Percentiles rank a stretch among this genome's conserved stretches.
Conservation (phyloP, 2,888 invertebrate species). For the Quadriops clusia region DNA sequence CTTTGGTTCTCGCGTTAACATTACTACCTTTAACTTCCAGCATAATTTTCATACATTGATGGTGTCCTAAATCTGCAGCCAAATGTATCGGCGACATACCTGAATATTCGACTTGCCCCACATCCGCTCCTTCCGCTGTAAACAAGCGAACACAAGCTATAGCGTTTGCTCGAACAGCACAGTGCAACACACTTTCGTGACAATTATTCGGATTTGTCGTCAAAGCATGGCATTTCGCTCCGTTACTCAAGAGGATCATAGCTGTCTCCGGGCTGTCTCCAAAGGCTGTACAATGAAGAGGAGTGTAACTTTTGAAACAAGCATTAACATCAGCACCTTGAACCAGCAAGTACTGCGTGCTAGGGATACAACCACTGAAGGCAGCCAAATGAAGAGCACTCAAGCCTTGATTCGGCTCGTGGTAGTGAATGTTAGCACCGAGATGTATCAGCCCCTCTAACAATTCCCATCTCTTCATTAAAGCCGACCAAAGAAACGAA, state of each 20-base stretch:
- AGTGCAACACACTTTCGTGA: conserved; percentile 70
- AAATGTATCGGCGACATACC: conserved; percentile 73
- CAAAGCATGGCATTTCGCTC: conserved; percentile 53
- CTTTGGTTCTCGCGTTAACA: conserved; percentile 57
- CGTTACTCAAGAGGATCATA: conserved; percentile 60
- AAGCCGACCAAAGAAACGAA: conserved; percentile 62
- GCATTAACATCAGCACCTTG: conserved; percentile 59
- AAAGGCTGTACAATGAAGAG: conserved; percentile 83
- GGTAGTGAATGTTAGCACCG: conserved; percentile 61
- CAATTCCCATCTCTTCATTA: conserved; percentile 56
- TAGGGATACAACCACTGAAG: conserved; percentile 64
- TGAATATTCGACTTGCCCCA: conserved; percentile 62
- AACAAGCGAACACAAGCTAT: conserved; percentile 68
- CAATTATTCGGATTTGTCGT: conserved; percentile 48
- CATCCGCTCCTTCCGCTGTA: conserved; percentile 60
- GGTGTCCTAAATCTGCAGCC: conserved; percentile 67
- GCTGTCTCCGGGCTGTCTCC: conserved; percentile 75
- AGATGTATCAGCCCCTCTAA: conserved; percentile 48
- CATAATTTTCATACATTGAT: conserved; percentile 63
- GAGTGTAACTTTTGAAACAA: conserved; percentile 61
- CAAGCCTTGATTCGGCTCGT: conserved; percentile 58
- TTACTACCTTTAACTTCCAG: conserved; percentile 61
- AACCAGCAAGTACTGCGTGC: conserved; percentile 55
- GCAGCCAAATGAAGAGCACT: conserved; percentile 66
- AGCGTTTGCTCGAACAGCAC: conserved; percentile 74